Evolutionary conservation across 2,113 vertebrate genomes (phyloP), one percentile per base, ranked within the genome.

Genomic region (Oreochromis tanganicae): DNA sequence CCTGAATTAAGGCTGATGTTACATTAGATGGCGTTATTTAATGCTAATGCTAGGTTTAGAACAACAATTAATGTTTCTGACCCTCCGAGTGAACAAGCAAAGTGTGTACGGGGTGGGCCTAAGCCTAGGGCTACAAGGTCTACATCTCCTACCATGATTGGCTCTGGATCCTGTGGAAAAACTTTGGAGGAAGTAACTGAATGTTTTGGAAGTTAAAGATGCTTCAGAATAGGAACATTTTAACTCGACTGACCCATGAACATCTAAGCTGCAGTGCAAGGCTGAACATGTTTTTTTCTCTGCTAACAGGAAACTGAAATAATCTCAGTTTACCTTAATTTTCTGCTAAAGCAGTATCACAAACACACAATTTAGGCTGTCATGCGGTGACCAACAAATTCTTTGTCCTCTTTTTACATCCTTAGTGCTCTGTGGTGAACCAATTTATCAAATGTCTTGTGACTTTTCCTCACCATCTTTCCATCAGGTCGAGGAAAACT

Each of bases 11-110:
- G 27, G 27, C 71, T 12, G 43, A 29, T 7, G 16, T 8, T 48
- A 78, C 6, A 19, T 78, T 48, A 8, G 0, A 78, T 29, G 43
- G 16, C 0, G 0, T 50, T 50, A 75, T 48, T 50, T 50, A 75
- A 75, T 59, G 54, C 24, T 57, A 61, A 32, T 32, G 10, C 61
- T 38, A 66, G 24, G 43, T 50, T 50, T 50, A 48, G 24, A 50
- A 50, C 16, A 46, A 29, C 71, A 75, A 4, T 48, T 6, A 50
- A 50, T 50, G 24, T 50, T 75, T 75, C 16, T 6, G 16, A 27
- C 21, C 68, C 38, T 73, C 21, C 68, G 27, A 46, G 38, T 17
- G 21, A 75, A 75, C 24, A 17, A 29, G 68, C 24, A 50, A 32
- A 78, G 43, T 32, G 43, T 50, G 43, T 17, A 32, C 2, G 6